Percentiles rank a stretch among this genome's conserved stretches.
Conservation (phyloP, 2,113 vertebrate genomes). For the Tragelaphus strepsiceros region DNA sequence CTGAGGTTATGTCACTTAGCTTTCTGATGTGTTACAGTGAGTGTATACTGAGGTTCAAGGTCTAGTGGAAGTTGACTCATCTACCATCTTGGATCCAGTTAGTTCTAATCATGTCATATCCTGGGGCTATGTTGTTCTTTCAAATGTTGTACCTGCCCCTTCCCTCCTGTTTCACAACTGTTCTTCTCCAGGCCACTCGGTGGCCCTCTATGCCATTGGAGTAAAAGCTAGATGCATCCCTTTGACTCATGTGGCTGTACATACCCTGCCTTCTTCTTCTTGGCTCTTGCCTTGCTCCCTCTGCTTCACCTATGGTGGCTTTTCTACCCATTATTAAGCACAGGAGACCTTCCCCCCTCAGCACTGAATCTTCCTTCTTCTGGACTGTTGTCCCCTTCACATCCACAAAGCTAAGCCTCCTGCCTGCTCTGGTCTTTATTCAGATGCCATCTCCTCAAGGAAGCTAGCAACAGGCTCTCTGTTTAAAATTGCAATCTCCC, state of each 20-base stretch:
- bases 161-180: neutral
- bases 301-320: neutral
- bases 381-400: neutral
- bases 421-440: neutral
- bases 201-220: neutral
- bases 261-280: neutral
- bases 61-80: neutral
- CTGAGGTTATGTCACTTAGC: neutral
- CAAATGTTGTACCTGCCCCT: neutral
- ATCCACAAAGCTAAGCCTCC: neutral
- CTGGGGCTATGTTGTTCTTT: neutral
- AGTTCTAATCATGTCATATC: neutral
- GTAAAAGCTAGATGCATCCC: neutral
- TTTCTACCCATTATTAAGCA: neutral
- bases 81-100: neutral
- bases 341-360: neutral
- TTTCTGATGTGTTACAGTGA: neutral
- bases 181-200: neutral
- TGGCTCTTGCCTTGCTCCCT: too few relatives aligned
- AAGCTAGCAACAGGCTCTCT: neutral
- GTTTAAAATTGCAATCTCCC: neutral
- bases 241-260: neutral
- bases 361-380: neutral
- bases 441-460: neutral
- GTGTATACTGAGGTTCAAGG: neutral